These are phyloP conservation scores for Cyrtodaria siliqua DNA, from an alignment of 2,888 invertebrate species.

Conservation along the genomic window DNA sequence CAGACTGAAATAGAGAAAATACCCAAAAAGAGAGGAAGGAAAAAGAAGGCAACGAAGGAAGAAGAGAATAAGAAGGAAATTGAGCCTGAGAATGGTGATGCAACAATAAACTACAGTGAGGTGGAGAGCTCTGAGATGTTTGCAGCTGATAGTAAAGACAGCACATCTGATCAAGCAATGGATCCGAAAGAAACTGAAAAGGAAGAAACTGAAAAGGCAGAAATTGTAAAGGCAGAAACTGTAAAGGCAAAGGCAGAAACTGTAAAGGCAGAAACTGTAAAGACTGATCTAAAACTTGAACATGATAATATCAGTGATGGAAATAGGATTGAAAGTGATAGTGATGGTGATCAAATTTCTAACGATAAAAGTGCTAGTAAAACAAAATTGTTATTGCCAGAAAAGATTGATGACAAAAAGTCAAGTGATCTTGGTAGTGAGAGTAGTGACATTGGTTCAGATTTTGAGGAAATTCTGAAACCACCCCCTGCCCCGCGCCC, in stretches of 20 bases:
- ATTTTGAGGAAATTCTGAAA: slow-evolving; percentile 73
- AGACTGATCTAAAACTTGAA: slow-evolving; percentile 8
- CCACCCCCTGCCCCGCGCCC: slow-evolving; percentile 74
- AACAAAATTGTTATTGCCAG: slow-evolving; percentile 26
- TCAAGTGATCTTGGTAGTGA: slow-evolving; percentile 68
- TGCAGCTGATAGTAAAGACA: slow-evolving; percentile 69
- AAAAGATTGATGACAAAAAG: slow-evolving; percentile 37
- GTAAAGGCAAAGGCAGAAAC: slow-evolving; percentile 23
- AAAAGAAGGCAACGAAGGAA: slow-evolving; percentile 47
- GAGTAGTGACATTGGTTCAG: slow-evolving; percentile 72
- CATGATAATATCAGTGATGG: slow-evolving; percentile 25
- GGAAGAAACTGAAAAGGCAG: slow-evolving; percentile 19
- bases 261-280: slow-evolving; percentile 2
- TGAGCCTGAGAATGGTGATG: slow-evolving; percentile 61
- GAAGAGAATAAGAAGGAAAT: slow-evolving; percentile 48
- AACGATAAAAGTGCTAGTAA: slow-evolving; percentile 64
- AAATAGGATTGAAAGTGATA: slow-evolving; percentile 25
- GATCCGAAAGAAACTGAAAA: background rate
- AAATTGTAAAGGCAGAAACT: slow-evolving; percentile 27
- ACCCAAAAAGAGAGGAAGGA: slow-evolving; percentile 56
- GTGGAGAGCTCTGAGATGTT: slow-evolving; percentile 64
- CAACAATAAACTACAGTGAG: slow-evolving; percentile 69
- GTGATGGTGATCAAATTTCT: slow-evolving; percentile 23
- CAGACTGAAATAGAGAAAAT: slow-evolving; percentile 47
- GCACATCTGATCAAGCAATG: slow-evolving; percentile 54